Evolutionary conservation across 2,888 invertebrate species (phyloP).

Genomic region (Therioaphis trifolii): DNA sequence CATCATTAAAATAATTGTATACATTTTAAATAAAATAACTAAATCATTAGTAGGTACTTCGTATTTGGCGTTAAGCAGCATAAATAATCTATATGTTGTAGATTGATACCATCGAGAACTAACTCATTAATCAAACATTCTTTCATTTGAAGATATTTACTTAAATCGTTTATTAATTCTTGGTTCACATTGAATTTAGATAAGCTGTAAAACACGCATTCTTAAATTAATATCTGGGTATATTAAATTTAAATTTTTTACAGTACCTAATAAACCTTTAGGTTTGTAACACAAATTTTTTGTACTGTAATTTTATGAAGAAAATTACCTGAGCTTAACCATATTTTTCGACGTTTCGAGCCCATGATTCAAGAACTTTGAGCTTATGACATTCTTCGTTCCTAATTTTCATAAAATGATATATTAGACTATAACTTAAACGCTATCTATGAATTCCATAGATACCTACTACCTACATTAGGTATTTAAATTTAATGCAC

Average conservation of each 20-base stretch:
- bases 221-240: background rate
- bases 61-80: conserved; percentile 29
- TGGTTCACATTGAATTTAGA: conserved; percentile 1
- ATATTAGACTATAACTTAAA: background rate
- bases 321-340: background rate
- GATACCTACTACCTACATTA: background rate
- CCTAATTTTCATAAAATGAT: background rate
- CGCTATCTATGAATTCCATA: background rate
- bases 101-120: conserved; percentile 35
- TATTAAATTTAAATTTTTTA: background rate
- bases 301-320: background rate
- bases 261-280: no score
- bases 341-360: background rate
- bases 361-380: background rate
- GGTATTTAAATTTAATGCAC: no score
- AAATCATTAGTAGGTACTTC: background rate
- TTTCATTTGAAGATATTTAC: conserved; percentile 19
- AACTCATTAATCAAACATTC: conserved; percentile 11
- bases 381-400: background rate
- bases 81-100: conserved; percentile 31
- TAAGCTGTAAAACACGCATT: background rate
- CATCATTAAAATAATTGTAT: background rate
- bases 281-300: no score
- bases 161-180: background rate
- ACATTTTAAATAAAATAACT: background rate